Conservation (phyloP, 2,888 invertebrate species). For the Torymus aiolomorphi region DNA sequence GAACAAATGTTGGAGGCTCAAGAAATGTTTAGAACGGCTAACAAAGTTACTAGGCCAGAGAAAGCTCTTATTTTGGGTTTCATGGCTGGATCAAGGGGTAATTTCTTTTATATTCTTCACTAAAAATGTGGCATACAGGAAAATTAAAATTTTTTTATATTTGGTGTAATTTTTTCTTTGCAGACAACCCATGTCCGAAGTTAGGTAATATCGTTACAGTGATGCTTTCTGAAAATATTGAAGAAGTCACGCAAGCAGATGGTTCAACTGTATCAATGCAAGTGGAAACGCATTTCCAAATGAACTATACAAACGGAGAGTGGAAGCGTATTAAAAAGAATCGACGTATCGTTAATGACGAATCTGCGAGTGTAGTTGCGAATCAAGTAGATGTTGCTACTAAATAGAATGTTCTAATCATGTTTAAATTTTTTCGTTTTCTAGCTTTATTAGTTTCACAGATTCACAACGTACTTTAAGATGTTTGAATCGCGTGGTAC, state of each 20-base stretch:
- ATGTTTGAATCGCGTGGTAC: too few species aligned
- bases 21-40: conserved; percentile 97
- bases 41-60: conserved; percentile 96
- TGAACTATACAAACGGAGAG: conserved; percentile 98
- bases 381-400: conserved; percentile 61
- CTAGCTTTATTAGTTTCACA: conserved; percentile 24
- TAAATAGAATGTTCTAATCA: conserved; percentile 36
- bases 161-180: conserved; percentile 61
- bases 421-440: conserved; percentile 25
- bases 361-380: conserved; percentile 69
- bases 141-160: conserved; percentile 10
- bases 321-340: conserved; percentile 97
- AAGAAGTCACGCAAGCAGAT: conserved; percentile 90
- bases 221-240: conserved; percentile 93
- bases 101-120: conserved; percentile 35
- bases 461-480: too few species aligned
- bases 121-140: not conserved
- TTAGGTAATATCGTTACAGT: conserved; percentile 97
- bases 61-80: conserved; percentile 98
- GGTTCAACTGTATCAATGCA: conserved; percentile 87
- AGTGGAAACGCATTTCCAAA: conserved; percentile 97
- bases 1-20: conserved; percentile 98
- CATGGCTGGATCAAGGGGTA: conserved; percentile 98
- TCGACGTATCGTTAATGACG: conserved; percentile 81
- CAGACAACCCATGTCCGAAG: conserved; percentile 98